Evolutionary conservation across 2,888 invertebrate species (phyloP).

Genomic region (Timandra comae): DNA sequence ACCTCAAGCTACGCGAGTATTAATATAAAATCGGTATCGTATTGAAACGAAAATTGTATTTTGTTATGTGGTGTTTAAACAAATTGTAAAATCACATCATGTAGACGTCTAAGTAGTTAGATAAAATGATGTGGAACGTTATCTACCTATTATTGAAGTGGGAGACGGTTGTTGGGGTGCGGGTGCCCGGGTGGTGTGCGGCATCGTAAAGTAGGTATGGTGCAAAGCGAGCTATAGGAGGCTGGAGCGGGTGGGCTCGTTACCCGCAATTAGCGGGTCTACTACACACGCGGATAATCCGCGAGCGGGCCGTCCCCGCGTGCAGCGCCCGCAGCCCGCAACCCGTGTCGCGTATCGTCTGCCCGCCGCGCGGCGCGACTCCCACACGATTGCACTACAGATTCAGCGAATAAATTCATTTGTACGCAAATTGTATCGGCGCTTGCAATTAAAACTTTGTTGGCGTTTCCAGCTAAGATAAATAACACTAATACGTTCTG

Average conservation of each 20-base stretch:
- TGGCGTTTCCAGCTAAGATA: conserved; percentile 72
- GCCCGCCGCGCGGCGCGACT: conserved; percentile 21
- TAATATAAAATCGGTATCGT: too few relatives aligned
- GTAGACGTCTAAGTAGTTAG: too few relatives aligned
- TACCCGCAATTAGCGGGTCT: conserved; percentile 69
- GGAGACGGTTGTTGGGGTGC: too few relatives aligned
- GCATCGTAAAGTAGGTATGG: conserved; percentile 5
- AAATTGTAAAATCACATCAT: too few relatives aligned
- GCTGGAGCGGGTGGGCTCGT: conserved; percentile 42
- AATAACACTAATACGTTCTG: conserved; percentile 76
- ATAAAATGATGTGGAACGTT: too few relatives aligned
- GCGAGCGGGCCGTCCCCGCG: conserved; percentile 33
- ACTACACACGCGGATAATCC: conserved; percentile 69
- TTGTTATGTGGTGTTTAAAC: too few relatives aligned
- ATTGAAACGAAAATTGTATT: too few relatives aligned
- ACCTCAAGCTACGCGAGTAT: conserved; percentile 33
- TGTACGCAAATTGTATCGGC: conserved; percentile 77
- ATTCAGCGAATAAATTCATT: conserved; percentile 76
- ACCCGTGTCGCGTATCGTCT: conserved; percentile 19
- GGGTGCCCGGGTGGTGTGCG: neutral
- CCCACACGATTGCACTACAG: conserved; percentile 62
- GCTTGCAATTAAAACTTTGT: conserved; percentile 77
- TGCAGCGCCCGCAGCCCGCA: conserved; percentile 23
- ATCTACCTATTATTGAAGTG: too few relatives aligned
- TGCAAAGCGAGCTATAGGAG: conserved; percentile 17